phyloP scores from a whole-genome alignment of 1,140 invertebrate genomes.

The Penaeus chinensis region DNA sequence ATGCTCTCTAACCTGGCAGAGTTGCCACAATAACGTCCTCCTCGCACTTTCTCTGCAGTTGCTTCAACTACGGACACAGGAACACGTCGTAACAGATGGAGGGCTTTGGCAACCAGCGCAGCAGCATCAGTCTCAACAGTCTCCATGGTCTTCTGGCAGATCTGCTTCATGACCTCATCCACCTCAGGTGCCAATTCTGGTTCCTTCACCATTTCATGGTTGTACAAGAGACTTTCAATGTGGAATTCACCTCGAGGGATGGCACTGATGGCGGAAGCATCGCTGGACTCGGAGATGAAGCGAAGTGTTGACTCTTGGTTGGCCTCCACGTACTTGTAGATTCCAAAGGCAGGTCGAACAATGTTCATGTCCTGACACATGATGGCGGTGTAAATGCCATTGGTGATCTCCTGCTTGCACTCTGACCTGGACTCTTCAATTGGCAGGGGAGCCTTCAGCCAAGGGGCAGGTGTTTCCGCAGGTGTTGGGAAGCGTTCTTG shows the following conservation, averaged over 20 bases:
- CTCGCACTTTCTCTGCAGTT: slow-evolving; percentile 20
- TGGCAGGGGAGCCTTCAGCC: slow-evolving; percentile 52
- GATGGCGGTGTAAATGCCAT: slow-evolving; percentile 31
- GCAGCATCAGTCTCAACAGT: slow-evolving; percentile 14
- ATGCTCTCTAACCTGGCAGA: slow-evolving; percentile 19
- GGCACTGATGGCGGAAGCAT: neutral
- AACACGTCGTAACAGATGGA: slow-evolving; percentile 21
- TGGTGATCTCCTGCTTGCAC: slow-evolving; percentile 43
- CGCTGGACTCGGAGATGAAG: neutral
- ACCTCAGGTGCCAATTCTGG: slow-evolving; percentile 29
- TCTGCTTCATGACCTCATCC: slow-evolving; percentile 14
- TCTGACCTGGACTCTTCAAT: slow-evolving; percentile 40
- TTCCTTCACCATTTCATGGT: slow-evolving; percentile 30
- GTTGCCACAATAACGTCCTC: slow-evolving; percentile 5
- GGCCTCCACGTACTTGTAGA: slow-evolving; percentile 46
- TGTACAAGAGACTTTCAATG: slow-evolving; percentile 14
- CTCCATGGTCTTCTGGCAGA: slow-evolving; percentile 40
- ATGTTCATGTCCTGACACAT: slow-evolving; percentile 49
- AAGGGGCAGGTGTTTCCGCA: slow-evolving; percentile 23
- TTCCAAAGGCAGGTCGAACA: slow-evolving; percentile 43
- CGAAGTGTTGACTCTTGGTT: slow-evolving; percentile 42
- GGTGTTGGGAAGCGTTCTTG: slow-evolving; percentile 37
- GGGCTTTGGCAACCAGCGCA: slow-evolving; percentile 13
- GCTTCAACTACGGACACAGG: slow-evolving; percentile 15
- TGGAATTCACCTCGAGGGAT: neutral